Conservation (phyloP, 2,888 invertebrate species). For the Oligia strigilis region DNA sequence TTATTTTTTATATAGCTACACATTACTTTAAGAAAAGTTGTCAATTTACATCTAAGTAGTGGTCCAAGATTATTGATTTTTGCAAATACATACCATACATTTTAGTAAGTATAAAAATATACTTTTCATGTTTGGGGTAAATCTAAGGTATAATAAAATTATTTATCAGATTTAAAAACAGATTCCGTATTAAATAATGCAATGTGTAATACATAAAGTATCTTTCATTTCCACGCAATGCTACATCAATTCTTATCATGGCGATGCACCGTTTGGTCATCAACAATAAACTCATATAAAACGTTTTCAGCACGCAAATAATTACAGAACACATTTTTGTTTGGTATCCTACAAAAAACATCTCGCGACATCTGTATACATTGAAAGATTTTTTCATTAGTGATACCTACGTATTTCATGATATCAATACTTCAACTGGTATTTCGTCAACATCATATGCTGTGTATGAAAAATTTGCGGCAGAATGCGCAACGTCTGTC, state of each 20-base stretch:
- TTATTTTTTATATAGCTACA: conserved; percentile 60
- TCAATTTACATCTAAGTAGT: conserved; percentile 61
- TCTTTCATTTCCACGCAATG: conserved; percentile 26
- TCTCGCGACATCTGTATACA: conserved; percentile 45
- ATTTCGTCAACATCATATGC: conserved; percentile 64
- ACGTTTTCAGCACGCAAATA: conserved; percentile 55
- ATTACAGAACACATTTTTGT: conserved; percentile 58
- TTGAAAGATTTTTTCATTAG: conserved; percentile 43
- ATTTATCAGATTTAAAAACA: conserved; percentile 43
- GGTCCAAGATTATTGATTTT: conserved; percentile 69
- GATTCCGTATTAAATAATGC: conserved; percentile 44
- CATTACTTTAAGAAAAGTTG: conserved; percentile 52
- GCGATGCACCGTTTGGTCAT: conserved; percentile 36
- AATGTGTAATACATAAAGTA: conserved; percentile 57
- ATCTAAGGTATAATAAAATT: conserved; percentile 54
- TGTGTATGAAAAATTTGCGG: conserved; percentile 22
- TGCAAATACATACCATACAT: conserved; percentile 60
- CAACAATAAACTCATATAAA: conserved; percentile 52
- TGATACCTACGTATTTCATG: conserved; percentile 48
- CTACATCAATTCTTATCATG: conserved; percentile 32
- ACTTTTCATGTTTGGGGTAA: conserved; percentile 49
- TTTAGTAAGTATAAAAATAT: conserved; percentile 66
- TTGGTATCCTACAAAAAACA: conserved; percentile 43
- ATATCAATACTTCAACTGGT: conserved; percentile 65
- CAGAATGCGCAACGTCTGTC: conserved; percentile 10